Evolutionary conservation across 2,888 invertebrate species (phyloP).

Genomic region (Ichneumoninae sp.): DNA sequence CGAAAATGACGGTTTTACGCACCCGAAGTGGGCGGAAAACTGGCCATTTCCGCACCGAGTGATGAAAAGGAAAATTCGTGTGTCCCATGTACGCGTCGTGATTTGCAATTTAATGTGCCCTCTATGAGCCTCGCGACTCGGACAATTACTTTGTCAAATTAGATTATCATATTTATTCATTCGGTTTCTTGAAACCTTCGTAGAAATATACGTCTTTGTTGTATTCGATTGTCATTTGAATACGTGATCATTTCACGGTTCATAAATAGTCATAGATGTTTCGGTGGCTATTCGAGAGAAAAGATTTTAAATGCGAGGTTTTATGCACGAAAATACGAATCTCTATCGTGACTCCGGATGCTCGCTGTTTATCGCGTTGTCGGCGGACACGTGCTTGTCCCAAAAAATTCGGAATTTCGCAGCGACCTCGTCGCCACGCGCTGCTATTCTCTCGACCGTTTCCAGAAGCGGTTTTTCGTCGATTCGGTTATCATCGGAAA

Average conservation of each 20-base stretch:
- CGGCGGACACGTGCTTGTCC: conserved; percentile 3
- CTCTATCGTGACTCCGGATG: not conserved
- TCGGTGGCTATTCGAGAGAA: too few relatives aligned
- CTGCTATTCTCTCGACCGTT: not conserved
- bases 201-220: conserved; percentile 1
- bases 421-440: not conserved
- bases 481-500: not conserved
- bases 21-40: too few relatives aligned
- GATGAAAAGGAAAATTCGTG: conserved; percentile 1
- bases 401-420: not conserved
- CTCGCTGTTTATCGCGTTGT: conserved; percentile 27
- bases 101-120: conserved; percentile 62
- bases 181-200: not conserved
- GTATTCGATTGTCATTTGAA: not conserved
- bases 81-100: conserved; percentile 42
- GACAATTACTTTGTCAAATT: conserved; percentile 68
- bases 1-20: too few relatives aligned
- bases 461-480: not conserved
- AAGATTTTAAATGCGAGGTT: too few relatives aligned
- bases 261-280: not conserved
- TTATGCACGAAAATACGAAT: not conserved
- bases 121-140: conserved; percentile 57
- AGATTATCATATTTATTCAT: conserved; percentile 60
- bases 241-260: not conserved
- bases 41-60: too few relatives aligned